phyloP scores from a whole-genome alignment of 2,888 invertebrate genomes.

The Chrysolina oricalcia region DNA sequence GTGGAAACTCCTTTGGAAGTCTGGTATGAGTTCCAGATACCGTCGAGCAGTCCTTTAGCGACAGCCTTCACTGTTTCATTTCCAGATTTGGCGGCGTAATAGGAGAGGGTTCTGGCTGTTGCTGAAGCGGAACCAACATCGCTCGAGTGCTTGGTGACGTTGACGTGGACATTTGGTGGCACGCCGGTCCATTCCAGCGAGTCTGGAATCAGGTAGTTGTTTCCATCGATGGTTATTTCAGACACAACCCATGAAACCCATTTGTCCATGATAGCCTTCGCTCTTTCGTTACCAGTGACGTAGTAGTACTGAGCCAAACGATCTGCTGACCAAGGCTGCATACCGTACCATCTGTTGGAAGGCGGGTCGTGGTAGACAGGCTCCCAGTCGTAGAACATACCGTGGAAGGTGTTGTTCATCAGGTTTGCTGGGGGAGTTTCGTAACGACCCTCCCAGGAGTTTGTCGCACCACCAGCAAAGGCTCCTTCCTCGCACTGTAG shows the following conservation, averaged over 20 bases:
- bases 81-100: conserved; percentile 57
- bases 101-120: conserved; percentile 56
- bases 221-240: conserved; percentile 48
- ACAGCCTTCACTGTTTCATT: conserved; percentile 49
- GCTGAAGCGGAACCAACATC: conserved; percentile 58
- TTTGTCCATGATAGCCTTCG: conserved; percentile 53
- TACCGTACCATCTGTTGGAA: conserved; percentile 61
- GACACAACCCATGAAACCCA: conserved; percentile 56
- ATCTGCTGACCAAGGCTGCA: conserved; percentile 59
- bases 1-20: conserved; percentile 52
- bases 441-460: conserved; percentile 59
- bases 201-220: conserved; percentile 53
- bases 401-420: conserved; percentile 55
- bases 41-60: conserved; percentile 56
- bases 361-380: conserved; percentile 60
- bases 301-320: conserved; percentile 60
- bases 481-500: conserved; percentile 57
- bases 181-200: conserved; percentile 53
- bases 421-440: conserved; percentile 54
- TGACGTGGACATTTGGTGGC: conserved; percentile 56
- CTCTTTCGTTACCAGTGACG: conserved; percentile 53
- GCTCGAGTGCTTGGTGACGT: conserved; percentile 45
- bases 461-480: conserved; percentile 59
- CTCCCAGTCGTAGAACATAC: conserved; percentile 61
- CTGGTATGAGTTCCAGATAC: conserved; percentile 50